Base-by-base conservation (phyloP, 2,888 invertebrate genomes). In the Neria commutata region DNA sequence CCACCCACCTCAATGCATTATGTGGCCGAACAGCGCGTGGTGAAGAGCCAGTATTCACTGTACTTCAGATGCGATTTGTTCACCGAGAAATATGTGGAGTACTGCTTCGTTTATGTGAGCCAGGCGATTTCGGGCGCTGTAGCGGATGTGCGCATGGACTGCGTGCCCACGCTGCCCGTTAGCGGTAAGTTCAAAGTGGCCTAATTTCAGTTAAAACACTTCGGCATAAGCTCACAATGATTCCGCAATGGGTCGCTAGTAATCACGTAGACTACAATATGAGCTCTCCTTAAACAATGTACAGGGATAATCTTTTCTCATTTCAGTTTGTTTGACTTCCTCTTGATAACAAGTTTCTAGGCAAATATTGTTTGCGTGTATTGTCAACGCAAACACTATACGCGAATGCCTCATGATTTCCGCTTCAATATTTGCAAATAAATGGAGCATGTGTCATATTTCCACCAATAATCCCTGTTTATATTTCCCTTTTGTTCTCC, bases 51-150 rank as follows among this genome's bases (percentile, higher is more conserved):
- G 73, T 91, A 92, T 81, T 89, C 89, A 19, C 84, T 92, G 11
- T 83, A 85, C 67, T 93, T 94, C 81, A 89, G 89, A 79, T 94
- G 94, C 74, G 90, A 91, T 16, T 84, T 92, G 47, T 94, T 94
- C 83, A 89, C 89, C 51, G 93, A 93, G 80, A 85, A 89, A 51
- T 93, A 88, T 75, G 89, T 92, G 24, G 93, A 93, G 78, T 94
- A 92, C 76, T 94, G 94, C 82, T 94, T 94, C 83, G 90, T 91
- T 56, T 94, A 94, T 80, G 92, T 93, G 29, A 93, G 91, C 37
- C 90, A 92, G 74, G 91, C 92, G 0, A 89, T 91, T 66, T 91
- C 90, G 0, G 92, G 92, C 0, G 93, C 93, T 0, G 92, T 93
- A 60, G 89, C 91, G 2, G 91, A 93, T 75, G 92, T 93, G 14